Conservation (phyloP, 1,140 invertebrate species). For the Formica selysi region DNA sequence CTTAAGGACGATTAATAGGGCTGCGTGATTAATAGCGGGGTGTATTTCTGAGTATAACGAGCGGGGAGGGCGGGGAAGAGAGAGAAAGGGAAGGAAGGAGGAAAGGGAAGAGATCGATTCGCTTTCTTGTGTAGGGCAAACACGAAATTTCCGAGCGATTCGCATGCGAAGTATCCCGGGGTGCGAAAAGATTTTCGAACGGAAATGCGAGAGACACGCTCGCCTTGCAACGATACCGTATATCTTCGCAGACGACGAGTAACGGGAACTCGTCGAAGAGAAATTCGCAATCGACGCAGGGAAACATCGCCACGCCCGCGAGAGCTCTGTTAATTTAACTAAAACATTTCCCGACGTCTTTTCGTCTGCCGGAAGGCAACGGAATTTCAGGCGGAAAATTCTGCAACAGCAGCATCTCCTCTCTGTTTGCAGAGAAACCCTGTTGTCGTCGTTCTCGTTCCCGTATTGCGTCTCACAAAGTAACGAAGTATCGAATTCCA, state of each 20-base stretch:
- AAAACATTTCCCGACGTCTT: constrained; percentile 61
- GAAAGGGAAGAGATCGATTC: constrained; percentile 42
- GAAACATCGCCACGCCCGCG: constrained; percentile 16
- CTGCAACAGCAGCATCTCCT: constrained; percentile 22
- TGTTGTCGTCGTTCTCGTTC: constrained; percentile 55
- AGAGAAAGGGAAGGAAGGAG: no score
- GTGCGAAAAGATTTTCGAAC: constrained; percentile 18
- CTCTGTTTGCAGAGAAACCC: constrained; percentile 38
- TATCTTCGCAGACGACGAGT: constrained; percentile 8
- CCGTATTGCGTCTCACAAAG: constrained; percentile 63
- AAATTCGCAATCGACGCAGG: constrained; percentile 46
- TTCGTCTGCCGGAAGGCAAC: constrained; percentile 35
- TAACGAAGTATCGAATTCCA: constrained; percentile 72
- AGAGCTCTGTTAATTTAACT: constrained; percentile 63
- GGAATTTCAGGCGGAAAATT: constrained; percentile 55
- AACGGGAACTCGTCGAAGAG: constrained; percentile 42
- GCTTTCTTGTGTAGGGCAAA: constrained; percentile 47
- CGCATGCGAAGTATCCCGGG: constrained; percentile 31
- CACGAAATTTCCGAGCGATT: constrained; percentile 48
- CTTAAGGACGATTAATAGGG: constrained; percentile 80
- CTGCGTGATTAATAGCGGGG: constrained; percentile 75
- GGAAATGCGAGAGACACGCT: constrained; percentile 24
- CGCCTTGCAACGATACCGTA: constrained; percentile 35
- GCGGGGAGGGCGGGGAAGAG: constrained; percentile 17
- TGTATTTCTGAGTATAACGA: constrained; percentile 57